Evolutionary conservation across 1,140 invertebrate species (phyloP).

Genomic region (Probaryconus sp.): DNA sequence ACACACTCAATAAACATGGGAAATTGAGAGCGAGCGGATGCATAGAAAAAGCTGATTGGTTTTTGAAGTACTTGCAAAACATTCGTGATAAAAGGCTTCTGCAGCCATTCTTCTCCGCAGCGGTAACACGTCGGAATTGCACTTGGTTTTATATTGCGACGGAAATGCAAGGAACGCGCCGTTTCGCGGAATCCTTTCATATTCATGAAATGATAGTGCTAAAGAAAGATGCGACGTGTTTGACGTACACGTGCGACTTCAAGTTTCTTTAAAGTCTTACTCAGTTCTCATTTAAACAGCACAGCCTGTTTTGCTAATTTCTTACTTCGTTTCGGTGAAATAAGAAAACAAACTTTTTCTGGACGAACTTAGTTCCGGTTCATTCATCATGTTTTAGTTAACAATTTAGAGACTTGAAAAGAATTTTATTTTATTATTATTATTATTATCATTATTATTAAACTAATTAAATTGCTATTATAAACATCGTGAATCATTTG

Average conservation of each 20-base stretch:
- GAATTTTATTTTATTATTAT: too few species aligned
- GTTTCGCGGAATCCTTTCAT: conserved; percentile 41
- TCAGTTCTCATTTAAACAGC: too few species aligned
- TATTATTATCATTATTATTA: too few species aligned
- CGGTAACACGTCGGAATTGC: conserved; percentile 28
- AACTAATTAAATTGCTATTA: too few species aligned
- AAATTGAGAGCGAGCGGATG: conserved; percentile 30
- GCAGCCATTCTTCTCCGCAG: background rate
- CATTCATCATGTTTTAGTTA: too few species aligned
- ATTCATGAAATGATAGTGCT: conserved; percentile 38
- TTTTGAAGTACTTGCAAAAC: conserved; percentile 51
- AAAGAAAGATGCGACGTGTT: conserved; percentile 17
- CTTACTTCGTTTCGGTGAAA: too few species aligned
- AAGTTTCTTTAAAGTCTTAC: conserved; percentile 27
- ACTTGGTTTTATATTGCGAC: conserved; percentile 28
- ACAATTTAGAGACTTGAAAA: too few species aligned
- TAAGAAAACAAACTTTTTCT: too few species aligned
- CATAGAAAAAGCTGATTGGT: conserved; percentile 50
- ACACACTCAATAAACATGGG: conserved; percentile 49
- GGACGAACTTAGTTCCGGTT: too few species aligned
- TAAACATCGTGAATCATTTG: too few species aligned
- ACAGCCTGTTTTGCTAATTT: too few species aligned
- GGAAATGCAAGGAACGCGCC: conserved; percentile 30
- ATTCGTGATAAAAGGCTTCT: conserved; percentile 35
- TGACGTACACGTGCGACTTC: conserved; percentile 5